Evolutionary conservation across 2,113 vertebrate genomes (phyloP).

Genomic region (Dromaius novaehollandiae): DNA sequence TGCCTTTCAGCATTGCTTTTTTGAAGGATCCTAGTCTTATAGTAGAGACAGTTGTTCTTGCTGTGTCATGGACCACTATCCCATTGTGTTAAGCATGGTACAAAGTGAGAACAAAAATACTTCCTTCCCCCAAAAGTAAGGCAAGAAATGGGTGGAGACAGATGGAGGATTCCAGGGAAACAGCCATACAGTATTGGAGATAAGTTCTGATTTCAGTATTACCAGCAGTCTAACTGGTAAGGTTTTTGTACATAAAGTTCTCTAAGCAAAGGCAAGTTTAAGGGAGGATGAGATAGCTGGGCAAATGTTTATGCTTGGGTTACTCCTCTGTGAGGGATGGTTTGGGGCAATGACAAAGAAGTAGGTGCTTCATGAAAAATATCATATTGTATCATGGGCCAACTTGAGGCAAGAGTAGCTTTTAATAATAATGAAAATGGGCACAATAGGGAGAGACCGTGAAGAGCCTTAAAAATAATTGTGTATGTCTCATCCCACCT

Average conservation of each 20-base stretch:
- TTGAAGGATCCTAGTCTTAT: neutral
- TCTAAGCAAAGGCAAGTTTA: neutral
- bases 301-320: neutral
- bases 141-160: neutral
- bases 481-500: neutral
- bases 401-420: neutral
- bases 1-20: neutral
- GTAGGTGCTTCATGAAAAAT: neutral
- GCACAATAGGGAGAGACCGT: neutral
- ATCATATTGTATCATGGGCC: neutral
- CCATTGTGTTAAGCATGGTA: neutral
- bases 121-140: neutral
- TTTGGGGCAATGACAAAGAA: neutral
- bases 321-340: rapidly evolving
- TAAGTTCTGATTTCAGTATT: neutral
- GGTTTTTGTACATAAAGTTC: neutral
- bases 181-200: neutral
- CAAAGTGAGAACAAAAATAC: neutral
- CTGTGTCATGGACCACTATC: too few relatives aligned
- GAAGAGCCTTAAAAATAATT: neutral
- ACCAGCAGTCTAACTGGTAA: neutral
- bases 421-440: neutral
- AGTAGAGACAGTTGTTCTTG: neutral
- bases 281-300: neutral
- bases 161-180: neutral